Conservation (phyloP, 2,797 vertebrate species). For the Crossoptilon crossoptilon region DNA sequence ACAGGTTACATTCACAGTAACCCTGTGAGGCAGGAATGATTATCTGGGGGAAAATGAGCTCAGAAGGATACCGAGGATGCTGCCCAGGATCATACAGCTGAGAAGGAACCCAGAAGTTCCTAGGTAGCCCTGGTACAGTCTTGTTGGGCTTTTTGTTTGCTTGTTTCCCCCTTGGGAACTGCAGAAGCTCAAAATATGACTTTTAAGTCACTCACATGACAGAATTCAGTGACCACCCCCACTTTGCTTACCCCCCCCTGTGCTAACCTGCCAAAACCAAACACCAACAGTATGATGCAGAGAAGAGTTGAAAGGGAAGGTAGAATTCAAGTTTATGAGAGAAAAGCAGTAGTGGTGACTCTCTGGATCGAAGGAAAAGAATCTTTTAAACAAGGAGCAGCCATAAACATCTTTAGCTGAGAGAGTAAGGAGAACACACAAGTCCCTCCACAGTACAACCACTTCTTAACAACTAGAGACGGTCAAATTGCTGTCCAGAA, state of each 20-base stretch:
- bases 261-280: neutral
- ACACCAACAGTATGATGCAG: neutral
- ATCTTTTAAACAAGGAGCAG: neutral
- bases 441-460: neutral
- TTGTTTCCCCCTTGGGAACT: neutral
- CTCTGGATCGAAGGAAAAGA: neutral
- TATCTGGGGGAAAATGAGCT: neutral
- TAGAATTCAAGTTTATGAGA: fast-evolving
- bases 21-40: neutral
- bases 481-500: neutral
- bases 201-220: neutral
- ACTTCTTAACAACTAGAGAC: neutral
- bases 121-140: neutral
- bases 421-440: neutral
- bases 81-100: fast-evolving
- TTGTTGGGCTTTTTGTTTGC: neutral
- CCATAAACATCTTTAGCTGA: neutral
- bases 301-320: neutral
- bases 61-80: neutral
- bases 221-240: neutral
- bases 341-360: neutral
- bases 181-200: neutral
- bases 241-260: neutral
- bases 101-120: neutral
- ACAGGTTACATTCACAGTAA: neutral